phyloP scores from a whole-genome alignment of 2,888 invertebrate species.

The Platycnemis pennipes region DNA sequence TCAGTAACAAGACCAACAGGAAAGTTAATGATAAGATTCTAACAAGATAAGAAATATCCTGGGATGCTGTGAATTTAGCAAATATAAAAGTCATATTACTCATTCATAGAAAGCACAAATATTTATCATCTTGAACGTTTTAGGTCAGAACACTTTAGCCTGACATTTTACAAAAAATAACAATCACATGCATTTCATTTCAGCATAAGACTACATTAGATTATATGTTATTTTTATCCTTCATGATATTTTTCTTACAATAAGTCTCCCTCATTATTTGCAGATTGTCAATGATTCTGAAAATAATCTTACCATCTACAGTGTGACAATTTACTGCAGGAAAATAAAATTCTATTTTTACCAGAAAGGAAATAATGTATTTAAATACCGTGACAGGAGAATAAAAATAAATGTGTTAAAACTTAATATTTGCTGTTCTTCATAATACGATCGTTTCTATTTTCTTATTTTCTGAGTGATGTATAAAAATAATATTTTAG shows the following conservation, averaged over 20 bases:
- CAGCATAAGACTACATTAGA: background rate
- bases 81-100: background rate
- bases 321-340: background rate
- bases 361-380: background rate
- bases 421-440: constrained; percentile 1
- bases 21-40: constrained; percentile 9
- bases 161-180: constrained; percentile 17
- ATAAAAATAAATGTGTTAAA: background rate
- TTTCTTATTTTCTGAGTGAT: constrained; percentile 35
- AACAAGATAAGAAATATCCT: background rate
- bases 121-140: background rate
- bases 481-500: constrained; percentile 64
- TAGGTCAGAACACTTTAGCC: background rate
- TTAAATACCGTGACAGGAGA: background rate
- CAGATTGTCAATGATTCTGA: constrained; percentile 43
- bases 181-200: background rate
- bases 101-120: constrained; percentile 21
- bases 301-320: background rate
- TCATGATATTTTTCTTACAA: background rate
- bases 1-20: background rate
- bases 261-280: background rate
- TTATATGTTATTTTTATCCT: background rate
- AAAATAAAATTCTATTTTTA: constrained; percentile 38
- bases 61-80: constrained; percentile 18
- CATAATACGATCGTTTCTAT: constrained; percentile 21